Base-by-base conservation (phyloP, 1,140 invertebrate genomes). In the Ladona fulva region DNA sequence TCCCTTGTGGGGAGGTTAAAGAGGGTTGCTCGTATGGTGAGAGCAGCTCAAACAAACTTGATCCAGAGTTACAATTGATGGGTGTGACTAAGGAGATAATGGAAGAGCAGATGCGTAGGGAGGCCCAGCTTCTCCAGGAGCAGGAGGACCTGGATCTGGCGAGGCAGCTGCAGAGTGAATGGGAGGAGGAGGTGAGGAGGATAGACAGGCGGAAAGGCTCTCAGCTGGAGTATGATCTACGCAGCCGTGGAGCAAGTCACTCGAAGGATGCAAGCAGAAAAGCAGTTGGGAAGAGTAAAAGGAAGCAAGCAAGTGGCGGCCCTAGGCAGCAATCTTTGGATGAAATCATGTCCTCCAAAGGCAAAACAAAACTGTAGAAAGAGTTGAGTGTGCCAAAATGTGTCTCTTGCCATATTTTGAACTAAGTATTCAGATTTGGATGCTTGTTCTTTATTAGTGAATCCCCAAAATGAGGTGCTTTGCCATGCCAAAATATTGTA, bases 101-200 rank as follows among this genome's bases (percentile, higher is more conserved):
- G 14, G 79, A 83, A 11, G 83, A 86, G 37, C 84, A 86, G 42
- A 79, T 83, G 37, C 80, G 83, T 76, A 83, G 85, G 12, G 85
- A 86, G 25, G 81, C 80, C 42, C 37, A 84, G 14, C 78, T 85
- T 8, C 76, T 82, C 5, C 85, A 86, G 24, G 85, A 86, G 37
- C 83, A 83, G 76, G 80, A 83, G 76, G 85, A 86, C 78, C 85
- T 84, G 25, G 84, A 86, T 44, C 24, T 86, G 0, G 85, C 85
- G 0, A 78, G 81, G 29, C 82, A 82, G 78, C 80, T 86, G 42
- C 85, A 86, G 74, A 82, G 82, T 0, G 80, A 85, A 25, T 86
- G 84, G 24, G 81, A 85, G 74, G 84, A 84, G 12, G 82, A 85
- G 83, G 84, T 84, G 19, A 80, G 82, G 77, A 80, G 84, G 16